Base-by-base conservation (phyloP, 2,113 vertebrate species). In the Alethe castanea region DNA sequence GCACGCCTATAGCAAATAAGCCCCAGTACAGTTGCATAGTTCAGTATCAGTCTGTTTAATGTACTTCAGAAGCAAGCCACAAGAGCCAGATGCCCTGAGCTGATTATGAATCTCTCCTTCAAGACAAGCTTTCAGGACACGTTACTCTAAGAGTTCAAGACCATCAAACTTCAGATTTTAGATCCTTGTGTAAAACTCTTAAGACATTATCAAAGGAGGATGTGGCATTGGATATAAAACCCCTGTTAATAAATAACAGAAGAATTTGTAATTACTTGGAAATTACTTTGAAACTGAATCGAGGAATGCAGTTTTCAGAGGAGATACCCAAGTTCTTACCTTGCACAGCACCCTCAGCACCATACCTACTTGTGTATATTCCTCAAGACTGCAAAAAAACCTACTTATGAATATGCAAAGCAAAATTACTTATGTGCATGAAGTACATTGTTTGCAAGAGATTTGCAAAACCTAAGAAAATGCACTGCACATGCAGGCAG, bases 401-500 rank as follows among this genome's bases (percentile, higher is more conserved):
- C 15, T 54, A 2, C 31, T 56, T 28, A 60, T 22, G 23, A 11
- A 92, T 33, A 22, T 40, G 33, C 45, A 84, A 67, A 86, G 26
- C 8, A 40, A n/a, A 86, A 79, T 28, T 44, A 62, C 11, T n/a
- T n/a, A 38, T 0, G 0, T 26, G 24, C 4, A 66, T 26, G 31
- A 50, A 83, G 8, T 19, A n/a, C 5, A 50, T 2, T 2, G 22
- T 36, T 84, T 74, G 17, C 61, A 92, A 44, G 14, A 67, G 11
- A 12, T 88, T 6, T 10, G 19, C n/a, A 67, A 83, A 70, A 71
- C 25, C 18, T n/a, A 13, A 12, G 48, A 62, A 91, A 86, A 69
- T 4, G 19, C 31, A 59, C 9, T 44, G 16, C 18, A 81, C 2
- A 15, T 45, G 19, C 23, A 80, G 18, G 29, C 12, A 81, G 35